Percentiles rank a stretch among this genome's conserved stretches.
phyloP scores from a whole-genome alignment of 2,888 invertebrate species.

The Eupeodes luniger region DNA sequence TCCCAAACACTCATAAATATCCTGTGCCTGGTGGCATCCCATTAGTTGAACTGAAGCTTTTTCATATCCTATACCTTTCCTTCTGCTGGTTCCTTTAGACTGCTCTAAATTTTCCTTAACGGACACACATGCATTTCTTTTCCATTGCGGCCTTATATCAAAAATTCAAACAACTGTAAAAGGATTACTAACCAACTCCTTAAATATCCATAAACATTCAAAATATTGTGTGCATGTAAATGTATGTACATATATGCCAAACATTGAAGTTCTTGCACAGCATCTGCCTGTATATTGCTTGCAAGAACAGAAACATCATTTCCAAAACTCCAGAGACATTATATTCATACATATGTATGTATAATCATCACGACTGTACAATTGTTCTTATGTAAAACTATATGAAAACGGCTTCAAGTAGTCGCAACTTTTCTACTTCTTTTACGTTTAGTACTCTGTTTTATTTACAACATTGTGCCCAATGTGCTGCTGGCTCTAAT shows the following conservation, averaged over 20 bases:
- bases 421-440: conserved; percentile 65
- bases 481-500: conserved; percentile 21
- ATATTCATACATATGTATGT: too few species aligned
- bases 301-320: not conserved
- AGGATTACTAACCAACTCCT: conserved; percentile 44
- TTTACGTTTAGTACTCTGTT: conserved; percentile 40
- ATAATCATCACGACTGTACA: not conserved
- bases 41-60: conserved; percentile 6
- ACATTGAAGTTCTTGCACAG: not conserved
- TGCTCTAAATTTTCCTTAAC: conserved; percentile 24
- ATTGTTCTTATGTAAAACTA: conserved; percentile 12
- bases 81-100: conserved; percentile 39
- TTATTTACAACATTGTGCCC: conserved; percentile 15
- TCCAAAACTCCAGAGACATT: conserved; percentile 37
- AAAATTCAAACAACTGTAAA: conserved; percentile 68
- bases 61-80: not conserved
- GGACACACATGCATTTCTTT: conserved; percentile 14
- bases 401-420: conserved; percentile 43
- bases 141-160: conserved; percentile 57
- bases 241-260: not conserved
- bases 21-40: conserved; percentile 29
- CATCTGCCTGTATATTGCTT: conserved; percentile 24
- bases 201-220: not conserved
- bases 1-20: conserved; percentile 35
- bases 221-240: not conserved